These are phyloP conservation scores for Gibbula magus DNA, from an alignment of 2,888 invertebrate species.

Conservation along the genomic window DNA sequence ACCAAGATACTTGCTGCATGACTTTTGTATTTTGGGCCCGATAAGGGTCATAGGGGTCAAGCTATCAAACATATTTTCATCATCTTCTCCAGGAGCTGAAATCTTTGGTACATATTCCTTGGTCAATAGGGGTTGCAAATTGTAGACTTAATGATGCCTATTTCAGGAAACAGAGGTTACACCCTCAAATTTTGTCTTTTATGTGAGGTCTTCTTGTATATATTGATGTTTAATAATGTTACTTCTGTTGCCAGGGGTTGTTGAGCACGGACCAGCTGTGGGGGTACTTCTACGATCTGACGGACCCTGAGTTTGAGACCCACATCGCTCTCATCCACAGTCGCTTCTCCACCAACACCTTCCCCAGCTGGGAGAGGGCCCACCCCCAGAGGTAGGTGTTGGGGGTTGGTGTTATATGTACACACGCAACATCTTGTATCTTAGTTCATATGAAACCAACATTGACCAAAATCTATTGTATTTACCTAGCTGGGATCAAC, in stretches of 20 bases:
- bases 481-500: too few species aligned
- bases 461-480: too few species aligned
- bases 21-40: neutral
- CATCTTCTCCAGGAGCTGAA: too few species aligned
- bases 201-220: neutral
- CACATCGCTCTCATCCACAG: constrained; percentile 98
- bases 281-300: constrained; percentile 83
- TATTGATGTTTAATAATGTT: neutral
- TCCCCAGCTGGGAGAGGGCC: constrained; percentile 99
- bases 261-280: constrained; percentile 96
- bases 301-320: constrained; percentile 84
- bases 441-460: too few species aligned
- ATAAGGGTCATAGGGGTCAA: neutral
- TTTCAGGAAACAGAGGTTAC: neutral
- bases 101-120: too few species aligned
- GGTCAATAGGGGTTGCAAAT: too few species aligned
- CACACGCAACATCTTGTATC: too few species aligned
- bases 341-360: constrained; percentile 98
- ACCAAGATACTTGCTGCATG: neutral
- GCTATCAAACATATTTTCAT: too few species aligned
- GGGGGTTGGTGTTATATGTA: too few species aligned
- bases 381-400: constrained; percentile 91
- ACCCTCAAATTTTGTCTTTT: neutral
- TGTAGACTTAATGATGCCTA: neutral
- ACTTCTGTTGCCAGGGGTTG: constrained; percentile 81